Evolutionary conservation across 1,140 invertebrate species (phyloP).

Genomic region (Drosophila fuyamai): DNA sequence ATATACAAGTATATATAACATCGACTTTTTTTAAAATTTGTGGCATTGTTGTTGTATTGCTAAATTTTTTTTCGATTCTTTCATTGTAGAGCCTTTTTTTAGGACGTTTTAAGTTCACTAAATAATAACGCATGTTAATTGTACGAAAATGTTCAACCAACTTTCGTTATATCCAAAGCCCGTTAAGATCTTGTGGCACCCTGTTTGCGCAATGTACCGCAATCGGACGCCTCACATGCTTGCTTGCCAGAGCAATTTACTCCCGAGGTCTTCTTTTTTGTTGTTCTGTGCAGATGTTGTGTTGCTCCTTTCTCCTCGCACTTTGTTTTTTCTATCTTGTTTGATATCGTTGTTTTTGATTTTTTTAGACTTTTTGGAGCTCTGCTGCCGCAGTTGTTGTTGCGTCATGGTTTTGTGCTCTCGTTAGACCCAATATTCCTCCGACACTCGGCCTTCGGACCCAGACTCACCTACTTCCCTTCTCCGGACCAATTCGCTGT

Average conservation of each 20-base stretch:
- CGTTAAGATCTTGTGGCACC: conserved; percentile 4
- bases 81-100: too few relatives aligned
- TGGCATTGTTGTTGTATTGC: too few relatives aligned
- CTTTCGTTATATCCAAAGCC: too few relatives aligned
- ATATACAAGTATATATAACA: too few relatives aligned
- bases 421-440: conserved; percentile 40
- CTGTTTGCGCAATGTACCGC: conserved; percentile 36
- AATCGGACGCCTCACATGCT: conserved; percentile 54
- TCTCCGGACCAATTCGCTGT: not conserved
- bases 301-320: conserved; percentile 10
- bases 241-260: conserved; percentile 70
- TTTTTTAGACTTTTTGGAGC: not conserved
- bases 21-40: too few relatives aligned
- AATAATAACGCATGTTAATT: too few relatives aligned
- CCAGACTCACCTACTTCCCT: conserved; percentile 5
- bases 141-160: too few relatives aligned
- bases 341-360: conserved; percentile 30
- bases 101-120: too few relatives aligned
- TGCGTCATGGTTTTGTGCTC: conserved; percentile 43
- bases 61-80: too few relatives aligned
- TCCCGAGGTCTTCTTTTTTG: conserved; percentile 36
- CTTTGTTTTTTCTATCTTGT: conserved; percentile 16
- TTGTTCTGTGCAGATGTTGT: conserved; percentile 18
- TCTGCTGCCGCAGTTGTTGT: not conserved
- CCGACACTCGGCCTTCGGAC: not conserved